Evolutionary conservation across 2,888 invertebrate genomes (phyloP), one percentile per base, ranked within the genome.

Genomic region (Phyto melanocephala): DNA sequence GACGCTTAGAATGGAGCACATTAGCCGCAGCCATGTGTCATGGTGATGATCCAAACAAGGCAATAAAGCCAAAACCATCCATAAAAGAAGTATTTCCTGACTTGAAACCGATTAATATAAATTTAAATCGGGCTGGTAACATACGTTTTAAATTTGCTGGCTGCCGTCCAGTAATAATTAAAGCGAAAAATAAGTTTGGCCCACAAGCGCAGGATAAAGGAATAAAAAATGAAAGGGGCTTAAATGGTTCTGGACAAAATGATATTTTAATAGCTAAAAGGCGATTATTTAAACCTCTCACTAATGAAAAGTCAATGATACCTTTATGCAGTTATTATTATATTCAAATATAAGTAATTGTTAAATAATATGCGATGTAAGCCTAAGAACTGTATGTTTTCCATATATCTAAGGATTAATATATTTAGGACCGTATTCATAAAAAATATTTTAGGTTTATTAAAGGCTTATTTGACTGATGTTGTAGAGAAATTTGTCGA

Each of bases 121-220:
- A 87, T 13, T 80, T 87, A 2, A 89, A 89, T 76, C 88, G 89
- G 65, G 84, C 87, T 0, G 89, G 90, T 22, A 87, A 83, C 45
- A 90, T 91, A 79, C 88, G 90, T n/a, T 90, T 91, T 40, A 91
- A 90, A 81, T 91, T 89, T 65, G 87, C 90, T 3, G 90, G 91
- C 15, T 89, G 90, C 54, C 87, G 90, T 1, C 91, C 90, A 0
- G 86, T 90, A 7, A 85, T 88, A 74, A 77, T 87, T 2, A 91
- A 90, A 84, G 84, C 87, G 1, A 90, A 87, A 65, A 78, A 78
- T 58, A 63, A 80, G 7, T 67, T 71, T 0, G 86, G 84, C 13
- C 68, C 83, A 5, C 40, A 50, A 40, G 1, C 70, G n/a, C 13
- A 11, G 1, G 47, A 65, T 33, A 35, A 50, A 13, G 13, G 5